Evolutionary conservation across 2,888 invertebrate genomes (phyloP), one percentile per base, ranked within the genome.

Genomic region (Alitta virens): DNA sequence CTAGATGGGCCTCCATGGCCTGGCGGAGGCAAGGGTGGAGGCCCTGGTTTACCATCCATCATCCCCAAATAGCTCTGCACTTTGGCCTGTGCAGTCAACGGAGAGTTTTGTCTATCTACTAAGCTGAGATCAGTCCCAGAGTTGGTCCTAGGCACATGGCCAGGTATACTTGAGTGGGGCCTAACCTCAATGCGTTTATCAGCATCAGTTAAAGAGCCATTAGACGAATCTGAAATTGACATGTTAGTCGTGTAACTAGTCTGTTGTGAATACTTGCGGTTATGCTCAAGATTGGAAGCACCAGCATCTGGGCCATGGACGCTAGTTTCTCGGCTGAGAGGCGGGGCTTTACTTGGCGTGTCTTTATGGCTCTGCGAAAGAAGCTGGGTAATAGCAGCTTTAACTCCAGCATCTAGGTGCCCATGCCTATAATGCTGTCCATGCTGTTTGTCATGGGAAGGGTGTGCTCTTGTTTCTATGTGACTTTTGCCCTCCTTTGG

Each of bases 21-120:
- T 7, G 33, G 33, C 12, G 5, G 33, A 21, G 16, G 55, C 21
- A 21, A 18, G 24, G 46, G 9, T 7, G 9, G 9, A 21, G 46
- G n/a, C n/a, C n/a, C 3, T 7, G 5, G 46, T 21, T 46, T 21
- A 16, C 21, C 21, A 46, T 58, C 58, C 18, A 25, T 23, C 18
- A 25, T 49, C 33, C 65, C 66, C 43, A 71, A 64, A 50, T 68
- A 71, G 51, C 62, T 68, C 59, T 71, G 66, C 14, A 71, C 68
- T 56, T 71, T 71, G n/a, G 65, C 68, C 24, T 65, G 56, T 25
- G 66, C 60, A 14, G 64, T 62, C 54, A 66, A 46, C 1, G 62
- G 27, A 18, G 50, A 14, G 56, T 33, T 25, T 51, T 33, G 54
- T 53, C 43, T 46, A 24, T 12, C 33, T 7, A 33, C 12, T 12